These are phyloP conservation scores for Choristoneura rosaceana DNA, from an alignment of 2,888 invertebrate species.

Conservation along the genomic window DNA sequence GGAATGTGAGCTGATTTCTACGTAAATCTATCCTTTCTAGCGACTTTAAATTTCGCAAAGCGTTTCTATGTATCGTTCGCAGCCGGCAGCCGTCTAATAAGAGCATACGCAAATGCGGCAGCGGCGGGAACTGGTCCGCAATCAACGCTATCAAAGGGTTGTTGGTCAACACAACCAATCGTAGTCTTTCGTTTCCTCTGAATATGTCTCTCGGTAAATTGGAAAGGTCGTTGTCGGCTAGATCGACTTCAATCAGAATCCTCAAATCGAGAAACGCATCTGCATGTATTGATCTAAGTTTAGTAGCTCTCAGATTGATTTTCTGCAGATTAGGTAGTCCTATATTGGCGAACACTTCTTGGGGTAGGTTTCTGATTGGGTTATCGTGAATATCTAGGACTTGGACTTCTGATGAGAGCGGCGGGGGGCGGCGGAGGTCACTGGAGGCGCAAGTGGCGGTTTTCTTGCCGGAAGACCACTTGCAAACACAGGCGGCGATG, in stretches of 20 bases:
- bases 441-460: slow-evolving; percentile 94
- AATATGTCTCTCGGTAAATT: slow-evolving; percentile 92
- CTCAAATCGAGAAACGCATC: slow-evolving; percentile 95
- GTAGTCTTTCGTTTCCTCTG: slow-evolving; percentile 92
- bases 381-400: slow-evolving; percentile 93
- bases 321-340: slow-evolving; percentile 94
- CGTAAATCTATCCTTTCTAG: slow-evolving; percentile 92
- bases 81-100: slow-evolving; percentile 93
- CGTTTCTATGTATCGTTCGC: slow-evolving; percentile 89
- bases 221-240: slow-evolving; percentile 92
- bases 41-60: slow-evolving; percentile 90
- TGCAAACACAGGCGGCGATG: slow-evolving; percentile 93
- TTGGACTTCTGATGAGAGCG: slow-evolving; percentile 85
- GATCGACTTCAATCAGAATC: slow-evolving; percentile 94
- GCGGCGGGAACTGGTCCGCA: slow-evolving; percentile 92
- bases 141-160: slow-evolving; percentile 91
- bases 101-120: slow-evolving; percentile 92
- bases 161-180: slow-evolving; percentile 91
- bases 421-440: slow-evolving; percentile 91
- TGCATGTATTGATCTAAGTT: slow-evolving; percentile 90
- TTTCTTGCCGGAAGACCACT: slow-evolving; percentile 96
- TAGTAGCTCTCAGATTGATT: slow-evolving; percentile 91
- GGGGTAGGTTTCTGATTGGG: slow-evolving; percentile 89
- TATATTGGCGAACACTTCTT: slow-evolving; percentile 91
- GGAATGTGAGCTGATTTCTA: slow-evolving; percentile 90